A percentile compares a stretch with the other conserved stretches of the same genome.
Conservation (phyloP, 2,797 vertebrate genomes). For the Mionectes olivaceus region DNA sequence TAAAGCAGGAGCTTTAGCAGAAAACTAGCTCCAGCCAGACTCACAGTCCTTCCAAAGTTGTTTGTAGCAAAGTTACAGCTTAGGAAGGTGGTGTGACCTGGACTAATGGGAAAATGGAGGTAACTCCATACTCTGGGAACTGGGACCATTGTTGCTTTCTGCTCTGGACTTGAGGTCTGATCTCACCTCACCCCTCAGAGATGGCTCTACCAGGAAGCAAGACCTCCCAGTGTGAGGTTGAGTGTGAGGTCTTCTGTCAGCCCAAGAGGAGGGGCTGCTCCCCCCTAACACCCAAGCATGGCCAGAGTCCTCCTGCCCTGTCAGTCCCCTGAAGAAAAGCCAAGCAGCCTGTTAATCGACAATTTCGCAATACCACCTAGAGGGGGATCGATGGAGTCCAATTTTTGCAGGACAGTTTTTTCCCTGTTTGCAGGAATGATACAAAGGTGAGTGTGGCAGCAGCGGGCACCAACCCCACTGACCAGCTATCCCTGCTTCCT, state of each 20-base stretch:
- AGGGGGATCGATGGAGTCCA: not conserved
- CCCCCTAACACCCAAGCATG: accelerated
- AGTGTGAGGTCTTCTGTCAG: not conserved
- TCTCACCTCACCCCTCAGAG: not conserved
- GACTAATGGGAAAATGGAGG: not conserved
- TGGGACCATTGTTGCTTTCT: not conserved
- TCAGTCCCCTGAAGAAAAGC: not conserved
- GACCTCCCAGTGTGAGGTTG: not conserved
- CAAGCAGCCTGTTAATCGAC: not conserved
- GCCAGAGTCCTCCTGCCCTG: accelerated
- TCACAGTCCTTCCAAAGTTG: not conserved
- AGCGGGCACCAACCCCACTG: accelerated
- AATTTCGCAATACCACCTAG: not conserved
- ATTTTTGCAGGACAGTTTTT: too few species aligned
- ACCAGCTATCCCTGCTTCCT: not conserved
- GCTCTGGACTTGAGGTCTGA: not conserved
- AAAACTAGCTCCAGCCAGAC: not conserved
- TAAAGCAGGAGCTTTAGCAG: not conserved
- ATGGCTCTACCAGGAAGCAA: not conserved
- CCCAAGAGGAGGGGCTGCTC: accelerated
- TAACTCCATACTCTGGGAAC: too few species aligned
- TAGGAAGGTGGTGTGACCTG: not conserved
- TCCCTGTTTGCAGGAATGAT: accelerated
- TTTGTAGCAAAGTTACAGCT: not conserved
- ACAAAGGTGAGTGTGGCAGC: accelerated